A percentile compares a stretch with the other conserved stretches of the same genome.
These are phyloP conservation scores for Henicopernis longicauda DNA, from an alignment of 2,113 vertebrate species.

Conservation along the genomic window DNA sequence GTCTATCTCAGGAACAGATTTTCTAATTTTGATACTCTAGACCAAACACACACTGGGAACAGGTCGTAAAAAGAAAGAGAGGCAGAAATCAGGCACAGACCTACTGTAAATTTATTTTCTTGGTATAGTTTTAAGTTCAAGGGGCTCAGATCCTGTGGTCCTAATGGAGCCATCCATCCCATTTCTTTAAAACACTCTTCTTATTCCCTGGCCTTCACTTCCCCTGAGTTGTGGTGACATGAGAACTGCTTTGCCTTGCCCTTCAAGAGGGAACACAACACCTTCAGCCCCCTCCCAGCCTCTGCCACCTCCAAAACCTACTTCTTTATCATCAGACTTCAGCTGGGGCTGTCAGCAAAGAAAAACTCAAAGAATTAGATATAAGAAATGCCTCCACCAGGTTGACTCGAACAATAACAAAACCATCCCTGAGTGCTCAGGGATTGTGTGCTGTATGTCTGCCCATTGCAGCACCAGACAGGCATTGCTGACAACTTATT, in stretches of 20 bases:
- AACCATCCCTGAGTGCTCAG: not conserved
- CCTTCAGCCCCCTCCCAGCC: not conserved
- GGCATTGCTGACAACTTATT: not conserved
- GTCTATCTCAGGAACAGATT: not conserved
- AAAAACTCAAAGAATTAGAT: not conserved
- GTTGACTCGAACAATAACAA: not conserved
- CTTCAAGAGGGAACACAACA: not conserved
- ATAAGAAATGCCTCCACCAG: not conserved
- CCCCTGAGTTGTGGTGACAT: not conserved
- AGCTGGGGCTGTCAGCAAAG: not conserved
- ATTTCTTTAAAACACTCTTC: not conserved
- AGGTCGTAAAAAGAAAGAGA: not conserved
- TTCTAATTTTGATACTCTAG: not conserved
- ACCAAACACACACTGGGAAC: not conserved
- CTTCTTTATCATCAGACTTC: not conserved
- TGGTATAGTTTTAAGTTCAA: not conserved
- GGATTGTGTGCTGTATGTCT: rapidly evolving
- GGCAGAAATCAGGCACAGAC: not conserved
- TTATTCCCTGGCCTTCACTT: not conserved
- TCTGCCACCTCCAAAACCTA: not conserved
- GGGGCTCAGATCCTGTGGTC: not conserved
- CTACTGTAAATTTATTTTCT: not conserved
- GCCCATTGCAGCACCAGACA: not conserved
- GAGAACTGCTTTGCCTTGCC: not conserved
- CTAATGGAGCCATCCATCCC: not conserved